Percentiles rank a stretch among this genome's conserved stretches.
Evolutionary conservation across 2,113 vertebrate genomes (phyloP).

Genomic region (Ptyas mucosa): DNA sequence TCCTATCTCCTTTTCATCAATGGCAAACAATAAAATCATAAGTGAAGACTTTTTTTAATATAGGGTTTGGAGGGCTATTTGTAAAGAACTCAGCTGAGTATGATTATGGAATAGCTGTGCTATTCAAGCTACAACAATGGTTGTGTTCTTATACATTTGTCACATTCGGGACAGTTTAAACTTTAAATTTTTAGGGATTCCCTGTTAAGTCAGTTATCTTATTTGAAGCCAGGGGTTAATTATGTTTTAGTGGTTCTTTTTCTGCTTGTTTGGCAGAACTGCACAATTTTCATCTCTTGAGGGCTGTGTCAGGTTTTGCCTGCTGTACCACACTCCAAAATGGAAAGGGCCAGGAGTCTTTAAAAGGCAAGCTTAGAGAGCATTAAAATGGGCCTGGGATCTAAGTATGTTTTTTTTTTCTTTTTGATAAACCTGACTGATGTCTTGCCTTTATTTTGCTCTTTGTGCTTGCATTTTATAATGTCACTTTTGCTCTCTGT

Average conservation of each 20-base stretch:
- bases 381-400: not conserved
- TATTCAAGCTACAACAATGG: not conserved
- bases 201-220: not conserved
- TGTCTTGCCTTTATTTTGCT: not conserved
- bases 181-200: not conserved
- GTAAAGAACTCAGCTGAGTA: conserved; percentile 10
- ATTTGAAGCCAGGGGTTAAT: not conserved
- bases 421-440: not conserved
- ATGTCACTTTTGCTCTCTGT: not conserved
- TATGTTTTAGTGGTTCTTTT: not conserved
- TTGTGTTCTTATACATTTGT: not conserved
- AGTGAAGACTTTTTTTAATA: not conserved
- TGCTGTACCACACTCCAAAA: not conserved
- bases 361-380: not conserved
- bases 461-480: not conserved
- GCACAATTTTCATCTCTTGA: not conserved
- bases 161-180: not conserved
- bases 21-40: conserved; percentile 19
- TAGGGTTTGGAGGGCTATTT: conserved; percentile 21
- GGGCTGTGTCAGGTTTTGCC: not conserved
- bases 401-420: not conserved
- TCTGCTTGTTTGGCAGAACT: not conserved
- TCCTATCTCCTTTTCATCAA: not conserved
- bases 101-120: not conserved
- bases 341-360: not conserved